Conservation (phyloP, 2,888 invertebrate species). For the Papilio protenor region DNA sequence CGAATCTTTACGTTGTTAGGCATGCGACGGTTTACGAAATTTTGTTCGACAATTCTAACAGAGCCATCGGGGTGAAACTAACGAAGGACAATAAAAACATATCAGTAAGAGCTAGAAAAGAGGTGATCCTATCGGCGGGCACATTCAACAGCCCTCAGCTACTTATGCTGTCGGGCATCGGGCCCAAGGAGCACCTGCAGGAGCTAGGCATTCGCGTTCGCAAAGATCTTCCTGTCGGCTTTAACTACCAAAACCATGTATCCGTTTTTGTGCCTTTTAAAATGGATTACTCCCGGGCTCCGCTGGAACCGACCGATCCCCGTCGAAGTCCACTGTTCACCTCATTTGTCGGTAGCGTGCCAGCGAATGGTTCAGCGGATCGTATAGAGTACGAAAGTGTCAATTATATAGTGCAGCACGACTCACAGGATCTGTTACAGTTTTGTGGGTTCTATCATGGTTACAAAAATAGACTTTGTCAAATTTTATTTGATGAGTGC, state of each 20-base stretch:
- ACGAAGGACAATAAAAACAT: slow-evolving; percentile 42
- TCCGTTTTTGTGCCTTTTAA: slow-evolving; percentile 47
- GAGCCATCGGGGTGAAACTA: slow-evolving; percentile 51
- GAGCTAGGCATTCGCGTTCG: slow-evolving; percentile 53
- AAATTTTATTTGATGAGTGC: slow-evolving; percentile 52
- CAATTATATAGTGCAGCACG: slow-evolving; percentile 45
- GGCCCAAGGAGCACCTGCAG: slow-evolving; percentile 72
- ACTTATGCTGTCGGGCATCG: slow-evolving; percentile 55
- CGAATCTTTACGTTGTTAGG: slow-evolving; percentile 81
- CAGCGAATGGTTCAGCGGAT: slow-evolving; percentile 50
- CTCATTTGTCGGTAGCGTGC: slow-evolving; percentile 49
- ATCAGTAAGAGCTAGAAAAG: slow-evolving; percentile 49
- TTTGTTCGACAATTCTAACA: slow-evolving; percentile 50
- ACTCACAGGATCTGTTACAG: slow-evolving; percentile 30
- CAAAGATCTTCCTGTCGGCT: slow-evolving; percentile 59
- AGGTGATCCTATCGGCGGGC: slow-evolving; percentile 69
- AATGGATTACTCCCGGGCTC: slow-evolving; percentile 65
- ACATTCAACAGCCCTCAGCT: slow-evolving; percentile 59
- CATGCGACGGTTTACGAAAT: slow-evolving; percentile 52
- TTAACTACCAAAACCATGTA: slow-evolving; percentile 58
- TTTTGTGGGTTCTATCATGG: slow-evolving; percentile 71
- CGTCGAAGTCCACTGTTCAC: slow-evolving; percentile 49
- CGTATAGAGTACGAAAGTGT: slow-evolving; percentile 55
- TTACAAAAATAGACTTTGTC: slow-evolving; percentile 64
- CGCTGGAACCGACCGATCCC: slow-evolving; percentile 53